These are phyloP conservation scores for Oophaga pumilio DNA, from an alignment of 2,113 vertebrate genomes.

Conservation along the genomic window DNA sequence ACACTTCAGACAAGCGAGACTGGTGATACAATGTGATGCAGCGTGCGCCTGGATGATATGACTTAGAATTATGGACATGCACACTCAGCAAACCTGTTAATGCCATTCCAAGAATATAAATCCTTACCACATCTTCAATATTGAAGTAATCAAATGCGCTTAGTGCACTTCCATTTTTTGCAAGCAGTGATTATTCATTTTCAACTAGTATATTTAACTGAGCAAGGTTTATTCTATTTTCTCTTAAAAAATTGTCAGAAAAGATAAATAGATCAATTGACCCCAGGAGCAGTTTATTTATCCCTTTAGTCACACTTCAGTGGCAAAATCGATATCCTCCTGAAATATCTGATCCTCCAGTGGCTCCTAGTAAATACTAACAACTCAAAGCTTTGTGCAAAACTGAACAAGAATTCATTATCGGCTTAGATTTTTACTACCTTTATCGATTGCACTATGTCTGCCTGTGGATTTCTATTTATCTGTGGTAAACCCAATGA, in stretches of 20 bases:
- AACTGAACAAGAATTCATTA: conserved; percentile 79
- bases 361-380: conserved; percentile 79
- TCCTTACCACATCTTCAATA: background rate
- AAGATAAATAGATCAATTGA: conserved; percentile 83
- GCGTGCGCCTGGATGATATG: background rate
- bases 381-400: conserved; percentile 74
- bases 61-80: background rate
- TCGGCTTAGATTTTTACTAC: conserved; percentile 79
- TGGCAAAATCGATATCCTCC: conserved; percentile 80
- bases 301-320: conserved; percentile 84
- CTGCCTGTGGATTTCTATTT: conserved; percentile 80
- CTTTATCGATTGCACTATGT: conserved; percentile 75
- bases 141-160: background rate
- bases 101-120: background rate
- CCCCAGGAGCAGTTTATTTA: conserved; percentile 81
- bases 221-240: conserved; percentile 78
- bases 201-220: conserved; percentile 59
- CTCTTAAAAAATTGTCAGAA: conserved; percentile 75
- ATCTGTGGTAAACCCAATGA: conserved; percentile 74
- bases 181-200: conserved; percentile 16
- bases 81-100: background rate
- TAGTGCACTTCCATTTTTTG: background rate
- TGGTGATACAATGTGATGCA: background rate
- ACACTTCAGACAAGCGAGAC: background rate
- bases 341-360: conserved; percentile 79